Conservation (phyloP, 2,797 vertebrate species). For the Danio albolineatus region DNA sequence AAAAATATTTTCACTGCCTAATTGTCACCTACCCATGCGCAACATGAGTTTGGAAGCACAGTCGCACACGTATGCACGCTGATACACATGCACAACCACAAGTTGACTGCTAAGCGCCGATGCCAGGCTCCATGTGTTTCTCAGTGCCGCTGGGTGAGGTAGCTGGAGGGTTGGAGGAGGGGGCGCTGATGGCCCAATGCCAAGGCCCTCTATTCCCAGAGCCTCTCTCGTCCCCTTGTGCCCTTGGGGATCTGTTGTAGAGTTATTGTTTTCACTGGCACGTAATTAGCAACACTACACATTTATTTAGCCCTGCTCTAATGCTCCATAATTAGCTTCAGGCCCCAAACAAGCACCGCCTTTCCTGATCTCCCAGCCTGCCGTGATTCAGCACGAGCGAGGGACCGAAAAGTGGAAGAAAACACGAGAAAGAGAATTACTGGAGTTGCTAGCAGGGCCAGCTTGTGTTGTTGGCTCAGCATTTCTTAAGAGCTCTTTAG, state of each 20-base stretch:
- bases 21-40: not conserved
- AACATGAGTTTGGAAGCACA: constrained; percentile 26
- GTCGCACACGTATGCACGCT: not conserved
- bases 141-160: constrained; percentile 61
- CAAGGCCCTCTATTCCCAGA: constrained; percentile 70
- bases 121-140: constrained; percentile 74
- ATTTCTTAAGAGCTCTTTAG: constrained; percentile 85
- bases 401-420: constrained; percentile 41
- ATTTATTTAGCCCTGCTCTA: constrained; percentile 88
- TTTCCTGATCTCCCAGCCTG: constrained; percentile 28
- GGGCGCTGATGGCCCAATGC: constrained; percentile 77
- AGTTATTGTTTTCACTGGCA: constrained; percentile 88
- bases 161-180: constrained; percentile 53
- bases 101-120: constrained; percentile 64
- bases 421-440: constrained; percentile 71
- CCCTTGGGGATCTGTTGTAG: constrained; percentile 84
- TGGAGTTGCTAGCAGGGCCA: constrained; percentile 67
- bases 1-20: too few relatives aligned
- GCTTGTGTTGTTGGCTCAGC: constrained; percentile 79
- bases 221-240: constrained; percentile 68
- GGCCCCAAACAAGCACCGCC: constrained; percentile 77
- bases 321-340: constrained; percentile 87
- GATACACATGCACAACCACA: constrained; percentile 60
- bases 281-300: constrained; percentile 91
- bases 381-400: constrained; percentile 69